Conservation (phyloP, 2,113 vertebrate genomes). For the Eudorcas thomsonii region DNA sequence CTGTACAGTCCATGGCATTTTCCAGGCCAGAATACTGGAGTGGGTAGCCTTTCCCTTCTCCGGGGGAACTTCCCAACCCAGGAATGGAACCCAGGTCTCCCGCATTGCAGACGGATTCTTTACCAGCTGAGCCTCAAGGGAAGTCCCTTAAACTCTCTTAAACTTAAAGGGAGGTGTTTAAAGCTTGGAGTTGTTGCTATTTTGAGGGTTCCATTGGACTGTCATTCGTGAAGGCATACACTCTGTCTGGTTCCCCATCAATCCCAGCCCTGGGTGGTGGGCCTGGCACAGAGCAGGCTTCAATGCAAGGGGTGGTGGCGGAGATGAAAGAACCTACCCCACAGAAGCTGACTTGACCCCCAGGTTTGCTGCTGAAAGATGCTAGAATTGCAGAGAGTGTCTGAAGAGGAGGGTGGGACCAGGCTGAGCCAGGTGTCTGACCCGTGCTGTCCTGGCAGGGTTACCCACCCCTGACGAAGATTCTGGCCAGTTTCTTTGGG, state of each 20-base stretch:
- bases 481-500: conserved; percentile 89
- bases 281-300: background rate
- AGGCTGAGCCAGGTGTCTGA: background rate
- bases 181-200: background rate
- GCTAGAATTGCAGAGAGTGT: background rate
- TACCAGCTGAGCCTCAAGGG: background rate
- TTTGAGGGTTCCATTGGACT: rapidly evolving
- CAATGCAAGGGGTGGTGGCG: background rate
- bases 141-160: background rate
- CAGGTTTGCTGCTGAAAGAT: background rate
- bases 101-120: background rate
- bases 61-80: background rate
- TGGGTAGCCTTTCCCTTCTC: background rate
- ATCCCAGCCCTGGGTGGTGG: background rate
- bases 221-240: rapidly evolving
- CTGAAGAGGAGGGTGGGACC: background rate
- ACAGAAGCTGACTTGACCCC: background rate
- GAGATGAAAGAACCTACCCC: background rate
- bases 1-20: background rate
- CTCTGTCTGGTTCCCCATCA: background rate
- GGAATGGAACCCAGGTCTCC: background rate
- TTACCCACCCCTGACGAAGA: conserved; percentile 88
- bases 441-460: conserved; percentile 82
- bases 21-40: background rate
- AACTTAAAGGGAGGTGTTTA: background rate